Conservation (phyloP, 2,888 invertebrate genomes). For the Yponomeuta evonymella region DNA sequence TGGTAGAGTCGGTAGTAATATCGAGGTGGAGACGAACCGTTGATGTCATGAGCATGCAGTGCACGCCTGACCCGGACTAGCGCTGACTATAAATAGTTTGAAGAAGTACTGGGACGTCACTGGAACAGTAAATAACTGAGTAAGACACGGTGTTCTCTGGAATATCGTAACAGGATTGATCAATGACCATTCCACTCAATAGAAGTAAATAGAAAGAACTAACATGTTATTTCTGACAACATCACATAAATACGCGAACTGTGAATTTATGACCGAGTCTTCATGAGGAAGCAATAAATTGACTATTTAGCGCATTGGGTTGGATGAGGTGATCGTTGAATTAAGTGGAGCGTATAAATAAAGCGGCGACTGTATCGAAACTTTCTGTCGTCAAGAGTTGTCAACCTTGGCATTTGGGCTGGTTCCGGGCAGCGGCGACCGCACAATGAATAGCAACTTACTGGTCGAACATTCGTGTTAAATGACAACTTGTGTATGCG, state of each 20-base stretch:
- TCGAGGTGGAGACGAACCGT: conserved; percentile 2
- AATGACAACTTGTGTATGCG: not conserved
- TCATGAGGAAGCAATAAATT: conserved; percentile 1
- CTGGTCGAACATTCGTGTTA: not conserved
- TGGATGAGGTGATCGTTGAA: not conserved
- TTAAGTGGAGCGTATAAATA: conserved; percentile 68
- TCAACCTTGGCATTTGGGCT: conserved; percentile 75
- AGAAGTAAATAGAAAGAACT: too few species aligned
- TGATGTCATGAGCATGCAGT: conserved; percentile 37
- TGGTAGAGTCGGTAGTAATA: not conserved
- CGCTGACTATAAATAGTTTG: conserved; percentile 14
- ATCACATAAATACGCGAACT: not conserved
- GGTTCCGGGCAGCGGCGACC: conserved; percentile 62
- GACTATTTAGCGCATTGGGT: not conserved
- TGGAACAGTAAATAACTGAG: not conserved
- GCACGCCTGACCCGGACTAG: conserved; percentile 39
- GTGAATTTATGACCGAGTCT: not conserved
- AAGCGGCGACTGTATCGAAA: conserved; percentile 65
- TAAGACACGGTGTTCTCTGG: not conserved
- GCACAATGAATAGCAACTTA: conserved; percentile 8
- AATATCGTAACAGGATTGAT: not conserved
- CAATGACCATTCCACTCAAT: not conserved
- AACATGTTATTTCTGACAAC: too few species aligned
- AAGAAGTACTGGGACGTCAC: not conserved
- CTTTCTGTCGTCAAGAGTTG: conserved; percentile 71